Evolutionary conservation across 2,797 vertebrate species (phyloP), one percentile per base, ranked within the genome.

Genomic region (Prunella strophiata): DNA sequence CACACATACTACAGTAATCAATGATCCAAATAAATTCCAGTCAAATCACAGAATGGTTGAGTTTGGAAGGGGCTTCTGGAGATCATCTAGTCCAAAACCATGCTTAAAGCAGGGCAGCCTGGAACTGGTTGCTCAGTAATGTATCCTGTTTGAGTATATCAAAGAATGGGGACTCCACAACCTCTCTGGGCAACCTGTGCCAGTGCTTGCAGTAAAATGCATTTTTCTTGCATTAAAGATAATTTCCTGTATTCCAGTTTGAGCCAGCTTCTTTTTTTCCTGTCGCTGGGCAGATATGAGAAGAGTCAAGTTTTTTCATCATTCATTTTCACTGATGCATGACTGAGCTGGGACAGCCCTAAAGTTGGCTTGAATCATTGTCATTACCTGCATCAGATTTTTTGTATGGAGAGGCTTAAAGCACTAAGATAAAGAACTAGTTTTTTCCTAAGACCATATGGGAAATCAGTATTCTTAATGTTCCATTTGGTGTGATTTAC

Each of bases 401-500:
- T 74, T 74, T 59, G 13, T n/a, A 25, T 59, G 18, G 42, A 79
- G 22, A 71, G 8, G 13, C 29, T 90, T 63, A 74, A 78, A 65
- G 32, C 58, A 11, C 63, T 73, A 70, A 73, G 27, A 34, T 70
- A 45, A 12, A 40, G 5, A 36, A 42, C 14, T 76, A 58, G 2
- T 4, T 55, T 84, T 88, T 78, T 42, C 15, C 17, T 42, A 50
- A 84, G 40, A 75, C 22, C 18, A 5, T 38, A 55, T 26, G 32
- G 50, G 16, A 73, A 89, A 89, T 36, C 7, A 70, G 10, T 86
- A 48, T 55, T 79, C 45, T 54, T 86, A 88, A 42, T 70, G 38
- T 73, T 94, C 45, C 6, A 23, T 73, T 91, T 82, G 29, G 10
- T 76, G 30, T 55, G 23, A 38, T 86, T 92, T 84, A 57, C 66